phyloP scores from a whole-genome alignment of 1,140 invertebrate species.

The Tigriopus japonicus region DNA sequence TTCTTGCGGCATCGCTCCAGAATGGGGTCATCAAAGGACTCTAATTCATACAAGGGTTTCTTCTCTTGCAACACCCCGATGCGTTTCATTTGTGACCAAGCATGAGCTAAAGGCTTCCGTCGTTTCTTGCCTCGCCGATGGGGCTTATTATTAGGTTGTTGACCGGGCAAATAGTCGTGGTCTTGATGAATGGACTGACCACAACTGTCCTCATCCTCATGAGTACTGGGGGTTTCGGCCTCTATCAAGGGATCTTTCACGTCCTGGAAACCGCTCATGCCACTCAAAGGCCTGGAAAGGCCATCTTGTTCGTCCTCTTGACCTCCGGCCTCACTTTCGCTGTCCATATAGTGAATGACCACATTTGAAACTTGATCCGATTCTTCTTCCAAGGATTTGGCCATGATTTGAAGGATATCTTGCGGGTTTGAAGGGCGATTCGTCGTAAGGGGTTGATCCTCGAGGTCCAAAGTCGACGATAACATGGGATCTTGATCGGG shows the following conservation, averaged over 20 bases:
- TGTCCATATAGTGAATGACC: too few species aligned
- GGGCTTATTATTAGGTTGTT: background rate
- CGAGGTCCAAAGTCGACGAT: background rate
- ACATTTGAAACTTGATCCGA: too few species aligned
- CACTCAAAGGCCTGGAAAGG: too few species aligned
- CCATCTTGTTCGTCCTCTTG: too few species aligned
- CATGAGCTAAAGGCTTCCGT: too few species aligned
- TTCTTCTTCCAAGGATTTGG: too few species aligned
- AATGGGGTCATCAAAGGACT: background rate
- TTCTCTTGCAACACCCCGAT: background rate
- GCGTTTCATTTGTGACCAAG: background rate
- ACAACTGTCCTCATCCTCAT: background rate
- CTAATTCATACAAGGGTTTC: background rate
- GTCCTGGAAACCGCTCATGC: too few species aligned
- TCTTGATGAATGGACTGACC: background rate
- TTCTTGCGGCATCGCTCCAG: background rate
- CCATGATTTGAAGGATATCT: too few species aligned
- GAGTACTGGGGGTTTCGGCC: background rate
- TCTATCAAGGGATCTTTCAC: too few species aligned
- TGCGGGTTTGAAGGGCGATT: too few species aligned
- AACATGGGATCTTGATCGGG: background rate
- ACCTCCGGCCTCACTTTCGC: too few species aligned
- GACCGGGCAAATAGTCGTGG: background rate
- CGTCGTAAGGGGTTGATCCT: too few species aligned
- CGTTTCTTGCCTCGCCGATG: background rate